Conservation (phyloP, 2,888 invertebrate species). For the Diaprepes abbreviatus region DNA sequence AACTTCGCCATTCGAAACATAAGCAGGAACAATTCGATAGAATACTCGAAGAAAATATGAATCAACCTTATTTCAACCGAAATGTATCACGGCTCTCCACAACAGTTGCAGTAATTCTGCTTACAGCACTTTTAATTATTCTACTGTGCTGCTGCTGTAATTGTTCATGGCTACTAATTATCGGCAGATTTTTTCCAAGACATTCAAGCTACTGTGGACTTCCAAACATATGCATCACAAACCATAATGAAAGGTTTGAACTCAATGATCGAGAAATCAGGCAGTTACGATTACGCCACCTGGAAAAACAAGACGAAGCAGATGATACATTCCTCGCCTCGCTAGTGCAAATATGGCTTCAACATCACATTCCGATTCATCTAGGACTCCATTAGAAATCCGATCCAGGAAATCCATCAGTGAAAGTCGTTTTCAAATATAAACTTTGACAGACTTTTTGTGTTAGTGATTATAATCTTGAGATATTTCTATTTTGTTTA, state of each 20-base stretch:
- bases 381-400: no score
- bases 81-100: background rate
- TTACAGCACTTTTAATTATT: background rate
- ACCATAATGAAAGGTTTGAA: conserved; percentile 1
- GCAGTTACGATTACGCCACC: background rate
- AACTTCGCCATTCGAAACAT: conserved; percentile 1
- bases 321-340: background rate
- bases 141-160: background rate
- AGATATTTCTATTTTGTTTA: no score
- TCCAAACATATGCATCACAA: conserved; percentile 6
- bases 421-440: background rate
- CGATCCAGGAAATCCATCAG: no score
- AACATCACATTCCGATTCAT: no score
- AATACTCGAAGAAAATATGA: conserved; percentile 1
- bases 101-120: background rate
- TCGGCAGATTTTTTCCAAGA: conserved; percentile 2
- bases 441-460: no score
- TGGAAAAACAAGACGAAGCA: background rate
- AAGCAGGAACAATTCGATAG: conserved; percentile 21
- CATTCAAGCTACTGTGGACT: background rate
- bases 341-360: no score
- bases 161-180: background rate
- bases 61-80: background rate
- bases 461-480: no score
- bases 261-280: background rate